Evolutionary conservation across 2,797 vertebrate species (phyloP).

Genomic region (Falco rusticolus): DNA sequence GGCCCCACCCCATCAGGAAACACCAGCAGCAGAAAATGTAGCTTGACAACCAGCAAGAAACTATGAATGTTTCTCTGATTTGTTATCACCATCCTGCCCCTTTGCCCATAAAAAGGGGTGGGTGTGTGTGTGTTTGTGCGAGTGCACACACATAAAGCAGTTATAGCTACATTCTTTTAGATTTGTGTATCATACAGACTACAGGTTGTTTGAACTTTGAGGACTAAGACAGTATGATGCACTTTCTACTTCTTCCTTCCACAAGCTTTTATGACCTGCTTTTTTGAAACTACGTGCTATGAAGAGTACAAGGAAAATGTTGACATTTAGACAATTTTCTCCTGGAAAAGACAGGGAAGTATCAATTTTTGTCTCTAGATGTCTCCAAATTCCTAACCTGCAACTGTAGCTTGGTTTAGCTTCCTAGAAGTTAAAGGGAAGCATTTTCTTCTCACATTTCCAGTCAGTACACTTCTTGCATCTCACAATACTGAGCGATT

Average conservation of each 20-base stretch:
- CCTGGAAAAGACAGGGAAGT: not conserved
- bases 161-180: not conserved
- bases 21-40: not conserved
- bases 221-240: not conserved
- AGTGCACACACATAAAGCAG: not conserved
- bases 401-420: not conserved
- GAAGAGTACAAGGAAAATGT: not conserved
- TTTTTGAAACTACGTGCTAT: not conserved
- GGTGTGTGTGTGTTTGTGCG: no score
- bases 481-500: not conserved
- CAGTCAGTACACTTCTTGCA: not conserved
- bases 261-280: not conserved
- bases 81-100: not conserved
- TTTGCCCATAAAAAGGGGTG: not conserved
- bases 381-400: not conserved
- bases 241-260: not conserved
- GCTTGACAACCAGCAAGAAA: not conserved
- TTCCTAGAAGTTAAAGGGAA: not conserved
- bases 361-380: not conserved
- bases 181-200: not conserved
- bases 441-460: not conserved
- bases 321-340: not conserved
- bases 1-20: not conserved
- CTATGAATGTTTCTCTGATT: not conserved
- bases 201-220: not conserved